These are phyloP conservation scores for Ophiothrix spiculata DNA, from an alignment of 35 echinoderm and acorn worm species.

Conservation along the genomic window DNA sequence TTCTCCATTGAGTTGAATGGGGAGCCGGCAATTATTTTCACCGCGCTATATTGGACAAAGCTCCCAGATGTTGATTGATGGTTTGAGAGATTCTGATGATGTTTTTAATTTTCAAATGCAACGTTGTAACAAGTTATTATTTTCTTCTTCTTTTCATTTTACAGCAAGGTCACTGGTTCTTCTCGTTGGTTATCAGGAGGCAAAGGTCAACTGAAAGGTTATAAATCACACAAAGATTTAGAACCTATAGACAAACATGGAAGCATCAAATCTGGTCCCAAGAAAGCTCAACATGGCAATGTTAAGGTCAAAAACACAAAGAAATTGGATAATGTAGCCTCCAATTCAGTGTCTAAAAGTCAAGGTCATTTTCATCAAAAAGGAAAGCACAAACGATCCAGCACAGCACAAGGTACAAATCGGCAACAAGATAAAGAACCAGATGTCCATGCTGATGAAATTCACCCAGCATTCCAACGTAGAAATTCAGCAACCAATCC, in stretches of 20 bases:
- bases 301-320: not conserved
- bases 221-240: constrained; percentile 34
- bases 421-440: not conserved
- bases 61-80: no score
- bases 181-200: constrained; percentile 37
- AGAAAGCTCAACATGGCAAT: not conserved
- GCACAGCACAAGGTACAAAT: not conserved
- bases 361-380: not conserved
- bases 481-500: not conserved
- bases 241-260: not conserved
- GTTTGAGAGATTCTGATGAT: no score
- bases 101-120: no score
- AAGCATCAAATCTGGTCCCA: not conserved
- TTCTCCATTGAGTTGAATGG: no score
- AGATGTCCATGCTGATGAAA: constrained; percentile 4
- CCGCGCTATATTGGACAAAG: no score
- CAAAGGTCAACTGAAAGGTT: constrained; percentile 44
- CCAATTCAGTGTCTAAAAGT: not conserved
- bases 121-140: not conserved
- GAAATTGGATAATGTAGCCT: not conserved
- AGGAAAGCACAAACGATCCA: not conserved
- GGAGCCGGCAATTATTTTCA: no score
- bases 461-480: not conserved
- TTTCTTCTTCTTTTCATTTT: not conserved
- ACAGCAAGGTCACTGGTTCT: constrained; percentile 30